Base-by-base conservation (phyloP, 2,888 invertebrate genomes). In the Alloscopus bannaensis region DNA sequence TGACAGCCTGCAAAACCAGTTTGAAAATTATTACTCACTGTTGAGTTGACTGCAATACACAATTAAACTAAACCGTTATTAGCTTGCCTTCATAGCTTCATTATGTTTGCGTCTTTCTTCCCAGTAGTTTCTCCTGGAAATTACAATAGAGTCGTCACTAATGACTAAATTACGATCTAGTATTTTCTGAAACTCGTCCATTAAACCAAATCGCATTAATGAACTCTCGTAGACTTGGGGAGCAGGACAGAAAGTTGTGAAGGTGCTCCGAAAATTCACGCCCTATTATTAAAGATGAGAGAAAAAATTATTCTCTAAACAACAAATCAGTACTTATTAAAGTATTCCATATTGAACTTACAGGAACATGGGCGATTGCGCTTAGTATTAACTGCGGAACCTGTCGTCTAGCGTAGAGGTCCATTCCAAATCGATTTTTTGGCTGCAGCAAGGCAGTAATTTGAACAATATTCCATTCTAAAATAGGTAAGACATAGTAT, bases 381-480 rank as follows among this genome's bases (percentile, higher is more conserved):
- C 79, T 81, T n/a, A 84, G 40, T 18, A 84, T 73, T 20, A 84
- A 29, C 20, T 83, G 79, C 22, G 83, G 83, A 42, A 81, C 81
- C n/a, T 66, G 57, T 16, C 62, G 68, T 13, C 57, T 62, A 1
- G 64, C 70, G 29, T 52, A 64, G 13, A 75, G 22, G 20, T 81
- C 80, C 4, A 73, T 59, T 8, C 76, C 78, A 70, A 83, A 83
- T 20, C 84, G 57, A 70, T 84, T 84, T 57, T 76, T 71, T 1
- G 57, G 45, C 29, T 81, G 76, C 3, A 81, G 11, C 4, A 83
- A 47, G 0, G 81, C 72, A 3, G 83, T 72, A 18, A 84, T 65
- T 73, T 84, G 84, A 18, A 84, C 40, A 16, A 84, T 77, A 55
- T 83, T 84, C 84, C 84, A 84, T 40, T 84, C 82, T 82, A 22